A percentile compares a stretch with the other conserved stretches of the same genome.
phyloP scores from a whole-genome alignment of 2,888 invertebrate species.

The Drosophila flavopinicola region DNA sequence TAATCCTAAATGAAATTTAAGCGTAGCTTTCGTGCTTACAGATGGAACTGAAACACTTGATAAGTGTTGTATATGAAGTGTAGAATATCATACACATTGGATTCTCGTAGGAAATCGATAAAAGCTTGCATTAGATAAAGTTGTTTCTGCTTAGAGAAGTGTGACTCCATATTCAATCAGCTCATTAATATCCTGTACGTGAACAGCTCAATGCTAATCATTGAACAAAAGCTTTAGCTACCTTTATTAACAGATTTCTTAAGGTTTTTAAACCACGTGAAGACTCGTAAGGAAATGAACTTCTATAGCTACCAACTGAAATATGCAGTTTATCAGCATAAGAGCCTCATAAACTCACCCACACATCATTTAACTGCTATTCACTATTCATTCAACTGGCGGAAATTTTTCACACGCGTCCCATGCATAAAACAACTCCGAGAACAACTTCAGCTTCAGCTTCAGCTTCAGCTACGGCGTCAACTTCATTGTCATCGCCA shows the following conservation, averaged over 20 bases:
- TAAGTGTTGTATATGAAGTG: too few species aligned
- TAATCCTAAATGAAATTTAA: too few species aligned
- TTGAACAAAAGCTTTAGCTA: too few species aligned
- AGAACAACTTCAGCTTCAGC: conserved; percentile 31
- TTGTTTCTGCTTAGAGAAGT: too few species aligned
- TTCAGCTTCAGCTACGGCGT: conserved; percentile 25
- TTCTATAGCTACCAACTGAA: conserved; percentile 1
- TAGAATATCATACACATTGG: too few species aligned
- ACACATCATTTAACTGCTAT: conserved; percentile 36
- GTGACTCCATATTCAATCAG: too few species aligned
- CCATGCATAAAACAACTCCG: conserved; percentile 39
- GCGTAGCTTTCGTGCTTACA: too few species aligned
- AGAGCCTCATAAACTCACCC: conserved; percentile 42
- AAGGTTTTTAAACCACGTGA: background rate
- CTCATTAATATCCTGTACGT: too few species aligned
- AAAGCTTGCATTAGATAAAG: too few species aligned
- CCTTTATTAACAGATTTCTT: background rate
- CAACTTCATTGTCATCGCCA: conserved; percentile 49
- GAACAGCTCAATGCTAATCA: too few species aligned
- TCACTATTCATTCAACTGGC: conserved; percentile 43
- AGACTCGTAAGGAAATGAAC: conserved; percentile 2
- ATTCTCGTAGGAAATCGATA: too few species aligned
- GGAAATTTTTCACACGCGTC: conserved; percentile 55
- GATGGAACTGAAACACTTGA: too few species aligned
- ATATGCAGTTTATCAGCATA: conserved; percentile 33